A percentile compares a stretch with the other conserved stretches of the same genome.
Conservation (phyloP, 2,888 invertebrate species). For the Ceriagrion tenellum region DNA sequence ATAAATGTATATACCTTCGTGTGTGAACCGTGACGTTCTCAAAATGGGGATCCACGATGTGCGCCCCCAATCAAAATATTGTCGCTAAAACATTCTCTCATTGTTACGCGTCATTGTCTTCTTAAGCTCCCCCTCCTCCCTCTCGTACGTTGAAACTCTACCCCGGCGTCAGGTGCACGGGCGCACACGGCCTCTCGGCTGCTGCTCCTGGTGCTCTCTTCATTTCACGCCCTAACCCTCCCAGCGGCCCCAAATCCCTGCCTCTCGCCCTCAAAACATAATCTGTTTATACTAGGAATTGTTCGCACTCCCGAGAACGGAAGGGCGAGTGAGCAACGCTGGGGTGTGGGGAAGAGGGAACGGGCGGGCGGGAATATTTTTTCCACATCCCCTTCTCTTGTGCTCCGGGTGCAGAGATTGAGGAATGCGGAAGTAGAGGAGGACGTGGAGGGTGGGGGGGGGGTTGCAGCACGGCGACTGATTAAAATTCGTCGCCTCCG, state of each 20-base stretch:
- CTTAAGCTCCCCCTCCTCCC: neutral
- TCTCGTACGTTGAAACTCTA: neutral
- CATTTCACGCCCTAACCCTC: neutral
- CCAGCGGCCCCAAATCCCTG: neutral
- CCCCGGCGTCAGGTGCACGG: neutral
- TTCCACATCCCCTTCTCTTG: neutral
- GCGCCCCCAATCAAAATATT: neutral
- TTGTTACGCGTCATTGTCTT: neutral
- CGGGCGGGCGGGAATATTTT: conserved; percentile 3
- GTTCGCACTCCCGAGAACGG: neutral
- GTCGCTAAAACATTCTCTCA: neutral
- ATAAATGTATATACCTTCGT: no score
- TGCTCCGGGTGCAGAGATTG: neutral
- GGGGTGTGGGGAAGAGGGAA: neutral
- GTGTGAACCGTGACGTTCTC: no score
- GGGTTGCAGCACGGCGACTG: neutral
- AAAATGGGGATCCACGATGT: no score
- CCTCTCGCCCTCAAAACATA: conserved; percentile 11
- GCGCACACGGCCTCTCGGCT: neutral
- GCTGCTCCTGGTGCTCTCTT: no score
- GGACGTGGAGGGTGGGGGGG: neutral
- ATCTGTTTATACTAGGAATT: conserved; percentile 60
- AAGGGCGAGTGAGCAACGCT: neutral
- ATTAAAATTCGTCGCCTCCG: conserved; percentile 56
- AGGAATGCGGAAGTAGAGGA: neutral